Evolutionary conservation across 2,113 vertebrate genomes (phyloP), one percentile per base, ranked within the genome.

Genomic region (Sapajus apella): DNA sequence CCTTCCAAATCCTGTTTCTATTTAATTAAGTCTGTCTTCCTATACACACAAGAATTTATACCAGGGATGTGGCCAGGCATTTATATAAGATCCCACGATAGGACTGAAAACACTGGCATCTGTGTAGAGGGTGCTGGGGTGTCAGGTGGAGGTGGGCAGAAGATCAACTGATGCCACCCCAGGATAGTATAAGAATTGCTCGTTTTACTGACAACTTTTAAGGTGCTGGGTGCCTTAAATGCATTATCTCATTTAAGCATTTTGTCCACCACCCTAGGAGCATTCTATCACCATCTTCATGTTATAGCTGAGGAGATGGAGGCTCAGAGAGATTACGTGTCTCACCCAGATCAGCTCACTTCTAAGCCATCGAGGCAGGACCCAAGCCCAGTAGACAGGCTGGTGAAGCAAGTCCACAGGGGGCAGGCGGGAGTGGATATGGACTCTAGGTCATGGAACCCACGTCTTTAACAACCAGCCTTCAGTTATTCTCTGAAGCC

Each of bases 1-100:
- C 68, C 64, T 89, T 91, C 30, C n/a, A 82, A 85, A 91, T 76
- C 8, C 55, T 93, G 66, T 55, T 83, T 96, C 75, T 82, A 72
- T 47, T 81, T 81, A 20, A 88, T 85, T 66, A 76, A 55, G 70
- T 76, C 45, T 88, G 4, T 72, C 64, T 91, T 76, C 43, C 27
- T 91, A 52, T 0, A n/a, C 37, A 52, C n/a, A 93, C 25, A 25
- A 81, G 37, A 55, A 85, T 83, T n/a, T 64, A 72, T 77, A 72
- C 9, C 72, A 91, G 73, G 56, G 80, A 87, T 32, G 45, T 61
- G 27, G 76, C 82, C 32, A 43, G 10, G 2, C n/a, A 81, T 81
- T 82, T 86, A 77, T 20, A 64, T 18, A 86, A 77, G 64, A 86
- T 85, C 16, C 66, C 12, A 23, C 30, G 18, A 87, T 37, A 58